Evolutionary conservation across 2,888 invertebrate genomes (phyloP).

Genomic region (Volucella zonaria): DNA sequence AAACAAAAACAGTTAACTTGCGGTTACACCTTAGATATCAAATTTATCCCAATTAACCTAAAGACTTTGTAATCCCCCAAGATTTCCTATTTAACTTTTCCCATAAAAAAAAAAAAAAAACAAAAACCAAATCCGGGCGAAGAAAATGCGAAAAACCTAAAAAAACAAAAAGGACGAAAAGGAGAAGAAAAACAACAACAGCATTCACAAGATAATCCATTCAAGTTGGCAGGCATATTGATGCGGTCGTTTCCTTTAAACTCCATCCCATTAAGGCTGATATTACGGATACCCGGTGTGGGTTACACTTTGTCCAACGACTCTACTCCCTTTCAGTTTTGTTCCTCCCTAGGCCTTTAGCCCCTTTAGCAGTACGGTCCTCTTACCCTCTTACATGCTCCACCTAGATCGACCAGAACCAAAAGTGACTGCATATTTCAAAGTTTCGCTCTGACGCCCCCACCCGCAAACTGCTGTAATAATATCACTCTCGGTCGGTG

Average conservation of each 20-base stretch:
- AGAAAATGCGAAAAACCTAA: conserved; percentile 30
- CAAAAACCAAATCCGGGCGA: neutral
- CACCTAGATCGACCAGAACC: neutral
- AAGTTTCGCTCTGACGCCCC: conserved; percentile 42
- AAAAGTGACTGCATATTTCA: conserved; percentile 39
- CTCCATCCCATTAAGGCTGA: neutral
- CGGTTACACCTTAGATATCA: conserved; percentile 68
- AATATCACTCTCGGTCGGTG: conserved; percentile 49
- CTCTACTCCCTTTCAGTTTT: conserved; percentile 1
- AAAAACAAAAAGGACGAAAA: neutral
- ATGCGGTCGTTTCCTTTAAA: conserved; percentile 32
- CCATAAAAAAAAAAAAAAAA: conserved; percentile 52
- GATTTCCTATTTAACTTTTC: conserved; percentile 72
- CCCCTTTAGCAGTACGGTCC: neutral
- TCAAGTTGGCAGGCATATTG: conserved; percentile 45
- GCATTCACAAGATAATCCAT: conserved; percentile 48
- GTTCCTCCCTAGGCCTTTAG: neutral
- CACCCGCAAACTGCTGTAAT: conserved; percentile 27
- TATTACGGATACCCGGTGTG: neutral
- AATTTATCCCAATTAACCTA: conserved; percentile 73
- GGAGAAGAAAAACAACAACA: conserved; percentile 6
- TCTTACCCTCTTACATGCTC: neutral
- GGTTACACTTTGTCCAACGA: conserved; percentile 42
- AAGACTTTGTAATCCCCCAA: conserved; percentile 69
- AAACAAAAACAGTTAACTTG: conserved; percentile 54